Percentiles rank a stretch among this genome's conserved stretches.
Evolutionary conservation across 2,113 vertebrate genomes (phyloP).

Genomic region (Pachyramphus minor): DNA sequence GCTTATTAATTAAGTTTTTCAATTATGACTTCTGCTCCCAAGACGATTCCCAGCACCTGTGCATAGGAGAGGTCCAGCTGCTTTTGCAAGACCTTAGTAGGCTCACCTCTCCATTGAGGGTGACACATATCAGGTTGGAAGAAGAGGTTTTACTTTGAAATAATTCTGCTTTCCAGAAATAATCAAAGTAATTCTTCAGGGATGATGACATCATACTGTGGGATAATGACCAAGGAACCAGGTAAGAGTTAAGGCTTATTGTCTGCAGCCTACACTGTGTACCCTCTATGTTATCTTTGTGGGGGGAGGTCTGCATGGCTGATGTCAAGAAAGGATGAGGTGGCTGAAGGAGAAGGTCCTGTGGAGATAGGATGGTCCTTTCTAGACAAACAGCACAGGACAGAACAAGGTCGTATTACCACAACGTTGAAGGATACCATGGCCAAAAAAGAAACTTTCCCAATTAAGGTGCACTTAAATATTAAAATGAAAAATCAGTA

Average conservation of each 20-base stretch:
- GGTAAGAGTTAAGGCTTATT: background rate
- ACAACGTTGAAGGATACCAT: background rate
- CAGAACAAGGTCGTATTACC: background rate
- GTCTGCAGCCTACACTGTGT: background rate
- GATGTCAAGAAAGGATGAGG: background rate
- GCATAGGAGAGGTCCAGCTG: background rate
- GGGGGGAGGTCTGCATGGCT: background rate
- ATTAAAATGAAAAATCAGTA: background rate
- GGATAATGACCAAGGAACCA: background rate
- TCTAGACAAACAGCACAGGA: background rate
- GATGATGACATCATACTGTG: background rate
- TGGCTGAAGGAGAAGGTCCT: background rate
- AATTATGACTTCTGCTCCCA: background rate
- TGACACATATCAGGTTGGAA: background rate
- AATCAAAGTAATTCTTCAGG: background rate
- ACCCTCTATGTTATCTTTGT: rapidly evolving
- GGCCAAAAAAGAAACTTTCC: background rate
- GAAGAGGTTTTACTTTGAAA: background rate
- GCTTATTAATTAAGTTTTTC: background rate
- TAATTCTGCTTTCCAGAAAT: background rate
- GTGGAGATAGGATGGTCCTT: background rate
- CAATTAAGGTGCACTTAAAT: background rate
- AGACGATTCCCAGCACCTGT: background rate
- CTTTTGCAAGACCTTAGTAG: background rate
- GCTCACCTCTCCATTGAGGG: background rate